Base-by-base conservation (phyloP, 2,888 invertebrate species). In the Aplocera efformata region DNA sequence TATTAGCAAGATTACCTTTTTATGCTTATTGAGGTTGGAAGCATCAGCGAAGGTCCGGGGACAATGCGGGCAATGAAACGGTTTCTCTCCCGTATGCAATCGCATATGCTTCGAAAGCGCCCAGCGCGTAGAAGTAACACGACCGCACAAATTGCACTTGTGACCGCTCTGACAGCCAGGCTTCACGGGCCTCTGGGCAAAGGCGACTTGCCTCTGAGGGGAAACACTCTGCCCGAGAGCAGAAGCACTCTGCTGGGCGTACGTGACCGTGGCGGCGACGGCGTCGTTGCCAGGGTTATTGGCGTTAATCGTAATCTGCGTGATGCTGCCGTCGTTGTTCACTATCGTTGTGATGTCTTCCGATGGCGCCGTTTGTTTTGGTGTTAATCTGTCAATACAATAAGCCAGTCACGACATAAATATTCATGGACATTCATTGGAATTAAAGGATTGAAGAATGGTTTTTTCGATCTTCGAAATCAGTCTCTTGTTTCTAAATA, bases 1-100 rank as follows among this genome's bases (percentile, higher is more conserved):
- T n/a, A n/a, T n/a, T n/a, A n/a, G n/a, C n/a, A n/a, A n/a, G n/a
- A 29, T 30, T 62, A 89, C 90, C 74, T 89, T 91, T 64, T 90
- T 90, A 60, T 94, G 93, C 63, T 92, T 93, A 8, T 90, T 90
- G 41, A 94, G 89, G 79, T 94, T 95, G 21, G 94, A 94, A 55
- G 91, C 90, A 78, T 95, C 94, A 0, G 94, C 92, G 78, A 96
- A 95, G 25, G 91, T 90, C 56, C 93, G 91, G 17, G 90, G 90
- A 62, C 95, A 95, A 50, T 92, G 82, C 26, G 92, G 90, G 63
- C 95, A 95, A 45, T 60, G 56, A 64, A 60, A 94, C 1, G 94
- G 94, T 36, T 91, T 91, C 65, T 92, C 92, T 23, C 91, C 92
- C 1, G 91, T 90, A 66, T 93, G 93, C 3, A 90, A 62, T 10